Evolutionary conservation across 2,888 invertebrate genomes (phyloP), one percentile per base, ranked within the genome.

Genomic region (Ferrisia virgata): DNA sequence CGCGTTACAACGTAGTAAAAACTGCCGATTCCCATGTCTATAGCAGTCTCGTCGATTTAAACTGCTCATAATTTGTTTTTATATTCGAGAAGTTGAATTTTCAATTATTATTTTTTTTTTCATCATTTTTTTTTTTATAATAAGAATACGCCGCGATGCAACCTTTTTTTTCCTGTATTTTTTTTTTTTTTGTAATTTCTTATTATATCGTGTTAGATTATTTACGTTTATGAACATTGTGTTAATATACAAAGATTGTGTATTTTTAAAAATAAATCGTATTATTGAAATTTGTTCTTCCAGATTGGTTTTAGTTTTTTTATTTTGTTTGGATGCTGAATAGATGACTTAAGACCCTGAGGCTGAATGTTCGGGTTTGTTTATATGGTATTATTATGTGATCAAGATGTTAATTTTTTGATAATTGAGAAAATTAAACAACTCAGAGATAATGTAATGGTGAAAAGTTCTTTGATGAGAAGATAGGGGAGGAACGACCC

Each of bases 1-100:
- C 43, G n/a, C 79, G 47, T 43, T 40, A 79, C 25, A 25, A 79
- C 40, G 47, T 28, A 2, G 40, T 79, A 3, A n/a, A n/a, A 81
- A 81, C 81, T 81, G 81, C 81, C 81, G 31, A 28, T 39, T 15
- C n/a, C 36, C 22, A n/a, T 79, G 36, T 8, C 36, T 36, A 8
- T 36, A 36, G 36, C 33, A n/a, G 22, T 18, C 72, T 72, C 22
- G 22, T 79, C 25, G 43, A 78, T 58, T 40, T 28, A 64, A 53
- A 43, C 25, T 69, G 69, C 31, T 39, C 31, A 82, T 58, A 18
- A 18, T 43, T 80, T 53, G 47, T 53, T 33, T 33, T 81, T 4
- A 33, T 39, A 15, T 82, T 31, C 13, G 11, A 58, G 39, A 82
- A n/a, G n/a, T 13, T 39, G n/a, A 58, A 28, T 43, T 79, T 79